These are phyloP conservation scores for Cistogaster globosa DNA, from an alignment of 2,888 invertebrate genomes.

Conservation along the genomic window DNA sequence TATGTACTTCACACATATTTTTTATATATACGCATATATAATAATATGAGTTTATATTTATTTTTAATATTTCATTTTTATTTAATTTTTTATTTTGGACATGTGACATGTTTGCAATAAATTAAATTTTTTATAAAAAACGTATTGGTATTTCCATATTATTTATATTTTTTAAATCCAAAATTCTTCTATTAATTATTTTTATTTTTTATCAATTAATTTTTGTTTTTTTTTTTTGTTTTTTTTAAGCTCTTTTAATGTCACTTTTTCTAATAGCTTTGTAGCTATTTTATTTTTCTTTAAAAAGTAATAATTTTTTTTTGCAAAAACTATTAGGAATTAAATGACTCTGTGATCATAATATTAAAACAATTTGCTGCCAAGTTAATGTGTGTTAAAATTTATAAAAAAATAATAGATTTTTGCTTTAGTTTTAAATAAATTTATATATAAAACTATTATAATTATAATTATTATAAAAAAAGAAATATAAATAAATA, in stretches of 20 bases:
- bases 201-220: background rate
- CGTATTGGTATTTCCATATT: too few relatives aligned
- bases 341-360: constrained; percentile 56
- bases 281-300: background rate
- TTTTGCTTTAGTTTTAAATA: constrained; percentile 10
- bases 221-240: background rate
- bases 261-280: background rate
- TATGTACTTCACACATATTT: too few relatives aligned
- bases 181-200: background rate
- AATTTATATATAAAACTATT: constrained; percentile 10
- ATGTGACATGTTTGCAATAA: background rate
- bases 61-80: background rate
- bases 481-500: too few relatives aligned
- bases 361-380: constrained; percentile 63
- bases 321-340: constrained; percentile 5
- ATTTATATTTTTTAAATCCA: background rate
- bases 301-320: constrained; percentile 14
- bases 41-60: background rate
- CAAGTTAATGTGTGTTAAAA: constrained; percentile 49
- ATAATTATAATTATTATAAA: background rate
- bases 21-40: background rate
- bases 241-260: background rate
- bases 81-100: background rate
- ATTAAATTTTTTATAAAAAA: background rate
- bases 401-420: background rate